Evolutionary conservation across 2,113 vertebrate genomes (phyloP), one percentile per base, ranked within the genome.

Genomic region (Rattus rattus): DNA sequence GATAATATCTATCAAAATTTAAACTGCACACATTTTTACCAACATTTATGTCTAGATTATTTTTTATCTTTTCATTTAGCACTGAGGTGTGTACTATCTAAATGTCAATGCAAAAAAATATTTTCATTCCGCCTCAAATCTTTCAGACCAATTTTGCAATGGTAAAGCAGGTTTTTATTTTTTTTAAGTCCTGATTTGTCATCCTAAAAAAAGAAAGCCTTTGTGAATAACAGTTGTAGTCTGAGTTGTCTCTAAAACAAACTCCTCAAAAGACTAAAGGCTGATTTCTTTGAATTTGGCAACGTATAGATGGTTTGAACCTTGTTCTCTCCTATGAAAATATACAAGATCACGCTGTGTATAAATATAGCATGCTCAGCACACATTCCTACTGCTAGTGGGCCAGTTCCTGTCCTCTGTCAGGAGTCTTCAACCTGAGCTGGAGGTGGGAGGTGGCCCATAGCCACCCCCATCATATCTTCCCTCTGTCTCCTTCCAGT

Each of bases 301-400:
- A 24, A n/a, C 14, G 52, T 75, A 14, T 33, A 1, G 0, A 0
- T 13, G 39, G 13, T 56, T 4, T 83, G 49, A 56, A 12, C 20
- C 7, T 79, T 39, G 13, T 73, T 63, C 70, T 89, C 43, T 30
- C 36, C 72, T 52, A 0, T 61, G 65, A 90, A 17, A 7, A 14
- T 5, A 8, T 0, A 33, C 10, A 28, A 0, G 1, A 16, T 33
- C 26, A 4, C 17, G 10, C 1, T 56, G 77, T 26, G 36, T 7
- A 26, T 5, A 7, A 10, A 5, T 2, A 49, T 39, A n/a, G 59
- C 4, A 1, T 30, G 76, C 39, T 30, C 79, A 16, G 2, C 22
- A 28, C 12, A 20, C 56, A 54, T 7, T 24, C 67, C 59, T 16
- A 56, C 17, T 1, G 4, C 39, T 3, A 1, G 33, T 1, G 3